Percentiles rank a stretch among this genome's conserved stretches.
Evolutionary conservation across 2,113 vertebrate species (phyloP).

Genomic region (Dissostichus mawsoni): DNA sequence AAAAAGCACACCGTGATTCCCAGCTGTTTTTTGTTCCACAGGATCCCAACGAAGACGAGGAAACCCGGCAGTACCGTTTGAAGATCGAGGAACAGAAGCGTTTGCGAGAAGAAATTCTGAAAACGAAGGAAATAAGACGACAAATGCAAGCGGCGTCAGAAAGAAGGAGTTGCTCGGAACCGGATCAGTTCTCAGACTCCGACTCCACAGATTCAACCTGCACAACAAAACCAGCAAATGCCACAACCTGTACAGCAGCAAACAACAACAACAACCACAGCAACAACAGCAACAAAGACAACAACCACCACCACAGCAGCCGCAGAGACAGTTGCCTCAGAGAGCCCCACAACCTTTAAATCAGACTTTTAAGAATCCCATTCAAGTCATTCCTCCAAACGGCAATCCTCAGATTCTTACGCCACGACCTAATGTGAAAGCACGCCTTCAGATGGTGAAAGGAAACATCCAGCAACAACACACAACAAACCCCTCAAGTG

Average conservation of each 20-base stretch:
- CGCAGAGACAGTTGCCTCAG: conserved; percentile 64
- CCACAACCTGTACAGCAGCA: conserved; percentile 52
- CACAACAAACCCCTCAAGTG: conserved; percentile 3
- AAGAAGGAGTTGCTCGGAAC: conserved; percentile 94
- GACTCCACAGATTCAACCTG: conserved; percentile 47
- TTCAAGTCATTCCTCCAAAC: conserved; percentile 64
- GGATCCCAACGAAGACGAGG: conserved; percentile 95
- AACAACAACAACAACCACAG: background rate
- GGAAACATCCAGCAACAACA: conserved; percentile 34
- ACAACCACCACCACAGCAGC: conserved; percentile 5
- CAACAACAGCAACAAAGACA: conserved; percentile 38
- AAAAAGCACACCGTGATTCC: conserved; percentile 7
- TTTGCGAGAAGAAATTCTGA: conserved; percentile 94
- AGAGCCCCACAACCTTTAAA: conserved; percentile 59
- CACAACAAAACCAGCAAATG: conserved; percentile 52
- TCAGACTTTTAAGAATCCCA: conserved; percentile 48
- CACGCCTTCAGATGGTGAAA: conserved; percentile 75
- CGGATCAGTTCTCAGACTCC: conserved; percentile 86
- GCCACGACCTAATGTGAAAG: conserved; percentile 72
- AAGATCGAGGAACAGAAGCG: conserved; percentile 99
- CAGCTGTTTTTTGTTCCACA: conserved; percentile 62
- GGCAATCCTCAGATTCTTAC: conserved; percentile 42
- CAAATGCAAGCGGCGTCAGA: conserved; percentile 94
- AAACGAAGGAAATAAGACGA: conserved; percentile 92
- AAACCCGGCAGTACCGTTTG: conserved; percentile 92